Evolutionary conservation across 2,113 vertebrate species (phyloP), one percentile per base, ranked within the genome.

Genomic region (Setophaga kirtlandii): DNA sequence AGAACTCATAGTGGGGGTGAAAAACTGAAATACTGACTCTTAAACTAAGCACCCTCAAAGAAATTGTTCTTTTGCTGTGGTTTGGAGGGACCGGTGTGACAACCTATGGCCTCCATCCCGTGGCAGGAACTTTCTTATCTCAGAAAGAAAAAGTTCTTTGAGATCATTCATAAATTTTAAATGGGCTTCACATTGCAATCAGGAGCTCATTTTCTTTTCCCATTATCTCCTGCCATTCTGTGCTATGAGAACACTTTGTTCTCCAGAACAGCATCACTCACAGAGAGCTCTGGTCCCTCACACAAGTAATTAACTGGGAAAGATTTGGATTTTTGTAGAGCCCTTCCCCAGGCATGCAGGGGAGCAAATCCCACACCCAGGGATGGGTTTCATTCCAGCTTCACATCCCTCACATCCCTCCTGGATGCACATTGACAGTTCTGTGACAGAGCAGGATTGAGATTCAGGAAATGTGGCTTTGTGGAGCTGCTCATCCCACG

Each of bases 131-230:
- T 68, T 87, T 87, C 44, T 49, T 79, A 46, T 35, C 28, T 78
- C 42, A n/a, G 39, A 39, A 52, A 59, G 59, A 71, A 70, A 27
- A 91, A 83, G 37, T 87, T 78, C 76, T 94, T 84, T 73, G 31
- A 76, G 91, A 44, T 69, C 65, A 77, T 86, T 93, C 63, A 94
- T 94, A 81, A 91, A 91, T 87, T 84, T 90, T 95, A 78, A 67
- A 94, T 71, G 53, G 58, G 20, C 44, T 23, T 76, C 41, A 42
- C 62, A 39, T 3, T 71, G 49, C 93, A 80, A 65, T 69, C 25
- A 28, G 70, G 76, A 96, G 67, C 50, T 93, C n/a, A 95, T 96
- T 95, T 91, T 94, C 89, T 56, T 76, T 79, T 39, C 58, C 50
- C 78, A 35, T 95, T 95, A 85, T 83, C 84, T 94, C 50, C 87